These are phyloP conservation scores for Oreonectes daqikongensis DNA, from an alignment of 2,797 vertebrate species.

Conservation along the genomic window DNA sequence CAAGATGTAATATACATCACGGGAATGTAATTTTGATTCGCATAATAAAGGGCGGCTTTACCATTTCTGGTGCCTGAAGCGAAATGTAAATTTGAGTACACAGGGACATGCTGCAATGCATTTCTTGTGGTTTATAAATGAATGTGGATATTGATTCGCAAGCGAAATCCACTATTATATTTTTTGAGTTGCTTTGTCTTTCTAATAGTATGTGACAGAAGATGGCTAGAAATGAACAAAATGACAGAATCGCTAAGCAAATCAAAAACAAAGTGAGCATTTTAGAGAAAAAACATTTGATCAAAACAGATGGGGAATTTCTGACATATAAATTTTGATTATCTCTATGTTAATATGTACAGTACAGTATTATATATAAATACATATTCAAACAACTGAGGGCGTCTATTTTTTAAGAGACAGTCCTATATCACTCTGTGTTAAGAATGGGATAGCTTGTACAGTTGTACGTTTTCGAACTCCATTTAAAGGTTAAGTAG, in stretches of 20 bases:
- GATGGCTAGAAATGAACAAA: not conserved
- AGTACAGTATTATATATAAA: too few relatives aligned
- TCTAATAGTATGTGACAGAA: not conserved
- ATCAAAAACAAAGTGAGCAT: not conserved
- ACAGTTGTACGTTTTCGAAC: too few relatives aligned
- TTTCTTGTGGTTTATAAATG: slow-evolving; percentile 18
- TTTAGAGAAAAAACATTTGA: too few relatives aligned
- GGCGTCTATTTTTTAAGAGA: too few relatives aligned
- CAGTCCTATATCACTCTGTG: too few relatives aligned
- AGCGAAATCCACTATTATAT: not conserved
- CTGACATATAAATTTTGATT: too few relatives aligned
- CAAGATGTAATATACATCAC: not conserved
- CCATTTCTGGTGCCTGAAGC: not conserved
- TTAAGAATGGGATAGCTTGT: too few relatives aligned
- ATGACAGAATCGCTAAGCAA: not conserved
- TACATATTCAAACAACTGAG: too few relatives aligned
- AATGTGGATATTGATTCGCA: slow-evolving; percentile 24
- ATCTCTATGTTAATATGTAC: too few relatives aligned
- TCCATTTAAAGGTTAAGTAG: too few relatives aligned
- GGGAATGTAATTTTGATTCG: slow-evolving; percentile 5
- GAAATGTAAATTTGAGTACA: slow-evolving; percentile 4
- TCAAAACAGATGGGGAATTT: too few relatives aligned
- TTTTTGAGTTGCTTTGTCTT: not conserved
- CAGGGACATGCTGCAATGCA: not conserved
- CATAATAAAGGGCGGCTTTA: not conserved